Evolutionary conservation across 2,113 vertebrate species (phyloP), one percentile per base, ranked within the genome.

Genomic region (Etheostoma cragini): DNA sequence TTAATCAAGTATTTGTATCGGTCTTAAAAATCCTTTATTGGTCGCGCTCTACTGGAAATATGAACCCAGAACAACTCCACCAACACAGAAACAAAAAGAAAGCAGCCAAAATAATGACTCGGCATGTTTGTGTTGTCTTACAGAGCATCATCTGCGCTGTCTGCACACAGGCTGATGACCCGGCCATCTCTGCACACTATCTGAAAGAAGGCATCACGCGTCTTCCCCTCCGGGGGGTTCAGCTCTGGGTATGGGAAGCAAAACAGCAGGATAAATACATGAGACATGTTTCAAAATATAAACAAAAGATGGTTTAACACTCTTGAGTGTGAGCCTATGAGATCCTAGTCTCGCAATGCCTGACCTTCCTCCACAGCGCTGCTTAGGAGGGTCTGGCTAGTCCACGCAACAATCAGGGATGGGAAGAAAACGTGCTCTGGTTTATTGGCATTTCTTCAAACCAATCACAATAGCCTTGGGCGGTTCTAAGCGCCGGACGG

Each of bases 91-190:
- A 50, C 13, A 62, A n/a, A 61, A 24, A 61, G 2, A 61, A 14
- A 57, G 47, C 42, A 5, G 49, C 11, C 2, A 67, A 15, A 53
- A 71, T 21, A 21, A 47, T 50, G 61, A 13, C n/a, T 53, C 5
- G 26, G 33, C 13, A 45, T 21, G 19, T 30, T 45, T 54, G n/a
- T 53, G 42, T 22, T 12, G 50, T 70, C 97, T 97, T 95, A 99
- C 97, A 98, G 86, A 90, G 97, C 97, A 89, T 99, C 97, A 76
- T 99, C 97, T 83, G 96, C 93, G 65, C 96, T 97, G 91, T 99
- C 97, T 63, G 97, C 97, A 84, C 97, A 98, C 82, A 99, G 94
- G 88, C 96, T 99, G 89, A 98, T 94, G 56, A 96, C 95, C 70
- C 97, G 97, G 66, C 97, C 97, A 73, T 98, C 97, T 79, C 97